Conservation (phyloP, 2,797 vertebrate species). For the Darevskia mixta region DNA sequence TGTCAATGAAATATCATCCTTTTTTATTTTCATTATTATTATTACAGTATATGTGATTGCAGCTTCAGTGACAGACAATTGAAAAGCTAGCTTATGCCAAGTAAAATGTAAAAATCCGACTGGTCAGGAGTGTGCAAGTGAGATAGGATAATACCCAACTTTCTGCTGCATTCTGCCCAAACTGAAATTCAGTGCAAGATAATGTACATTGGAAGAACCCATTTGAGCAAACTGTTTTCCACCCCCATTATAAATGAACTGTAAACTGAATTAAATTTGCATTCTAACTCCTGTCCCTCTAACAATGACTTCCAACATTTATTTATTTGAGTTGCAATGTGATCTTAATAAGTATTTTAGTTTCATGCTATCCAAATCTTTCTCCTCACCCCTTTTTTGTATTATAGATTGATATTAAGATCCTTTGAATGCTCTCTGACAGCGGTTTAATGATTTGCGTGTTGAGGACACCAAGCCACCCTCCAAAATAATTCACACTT, state of each 20-base stretch:
- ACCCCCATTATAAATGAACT: not conserved
- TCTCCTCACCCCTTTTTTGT: not conserved
- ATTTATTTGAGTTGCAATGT: not conserved
- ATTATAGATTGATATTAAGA: not conserved
- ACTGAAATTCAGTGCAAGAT: not conserved
- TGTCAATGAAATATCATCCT: constrained; percentile 13
- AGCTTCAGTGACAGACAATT: not conserved
- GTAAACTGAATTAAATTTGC: constrained; percentile 2
- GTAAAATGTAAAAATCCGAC: not conserved
- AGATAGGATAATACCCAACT: not conserved
- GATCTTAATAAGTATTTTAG: constrained; percentile 3
- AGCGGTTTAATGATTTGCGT: not conserved
- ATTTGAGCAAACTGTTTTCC: not conserved
- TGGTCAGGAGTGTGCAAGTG: not conserved
- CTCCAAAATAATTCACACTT: too few relatives aligned
- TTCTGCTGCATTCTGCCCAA: not conserved
- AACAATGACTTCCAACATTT: not conserved
- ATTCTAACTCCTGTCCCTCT: not conserved
- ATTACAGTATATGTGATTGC: constrained; percentile 10
- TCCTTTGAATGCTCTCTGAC: not conserved
- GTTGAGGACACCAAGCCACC: too few relatives aligned
- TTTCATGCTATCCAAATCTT: not conserved
- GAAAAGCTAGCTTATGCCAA: not conserved
- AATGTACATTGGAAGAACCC: not conserved
- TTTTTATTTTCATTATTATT: constrained; percentile 23